Percentiles rank a stretch among this genome's conserved stretches.
These are phyloP conservation scores for Pionites leucogaster DNA, from an alignment of 2,113 vertebrate species.

Conservation along the genomic window DNA sequence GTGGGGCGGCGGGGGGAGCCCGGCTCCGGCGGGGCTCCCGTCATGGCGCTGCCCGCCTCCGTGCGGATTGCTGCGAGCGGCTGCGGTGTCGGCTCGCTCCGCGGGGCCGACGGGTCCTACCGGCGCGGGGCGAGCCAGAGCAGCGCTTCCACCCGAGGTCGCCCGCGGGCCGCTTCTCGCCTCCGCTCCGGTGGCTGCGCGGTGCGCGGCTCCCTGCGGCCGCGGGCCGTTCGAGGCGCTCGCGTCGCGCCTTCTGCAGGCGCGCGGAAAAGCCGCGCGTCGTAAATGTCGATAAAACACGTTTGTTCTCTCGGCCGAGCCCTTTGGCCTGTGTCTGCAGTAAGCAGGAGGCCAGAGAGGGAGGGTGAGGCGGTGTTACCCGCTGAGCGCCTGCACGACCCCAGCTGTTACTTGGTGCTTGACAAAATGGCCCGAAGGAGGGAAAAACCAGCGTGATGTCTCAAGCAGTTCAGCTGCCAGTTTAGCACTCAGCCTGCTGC, in stretches of 20 bases:
- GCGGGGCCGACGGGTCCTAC: neutral
- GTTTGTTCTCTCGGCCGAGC: fast-evolving
- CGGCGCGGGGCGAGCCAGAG: neutral
- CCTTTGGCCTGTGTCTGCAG: neutral
- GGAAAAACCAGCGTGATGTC: neutral
- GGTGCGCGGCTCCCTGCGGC: neutral
- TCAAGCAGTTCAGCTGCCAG: neutral
- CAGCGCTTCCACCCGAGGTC: neutral
- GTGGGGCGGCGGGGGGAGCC: neutral
- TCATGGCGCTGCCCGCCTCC: neutral
- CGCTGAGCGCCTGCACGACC: neutral
- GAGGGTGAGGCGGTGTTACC: neutral
- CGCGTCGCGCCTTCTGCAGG: no score
- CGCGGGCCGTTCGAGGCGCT: neutral
- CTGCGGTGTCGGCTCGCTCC: no score
- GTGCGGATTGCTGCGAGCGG: neutral
- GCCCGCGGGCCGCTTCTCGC: neutral
- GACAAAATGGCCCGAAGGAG: neutral
- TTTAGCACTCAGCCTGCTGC: neutral
- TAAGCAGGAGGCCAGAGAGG: fast-evolving
- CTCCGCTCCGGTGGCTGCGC: neutral
- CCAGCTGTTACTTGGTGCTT: fast-evolving
- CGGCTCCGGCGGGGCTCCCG: neutral
- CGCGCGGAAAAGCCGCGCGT: fast-evolving
- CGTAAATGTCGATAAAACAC: fast-evolving